Conservation (phyloP, 2,888 invertebrate species). For the Mesorhabditis spiculigera region DNA sequence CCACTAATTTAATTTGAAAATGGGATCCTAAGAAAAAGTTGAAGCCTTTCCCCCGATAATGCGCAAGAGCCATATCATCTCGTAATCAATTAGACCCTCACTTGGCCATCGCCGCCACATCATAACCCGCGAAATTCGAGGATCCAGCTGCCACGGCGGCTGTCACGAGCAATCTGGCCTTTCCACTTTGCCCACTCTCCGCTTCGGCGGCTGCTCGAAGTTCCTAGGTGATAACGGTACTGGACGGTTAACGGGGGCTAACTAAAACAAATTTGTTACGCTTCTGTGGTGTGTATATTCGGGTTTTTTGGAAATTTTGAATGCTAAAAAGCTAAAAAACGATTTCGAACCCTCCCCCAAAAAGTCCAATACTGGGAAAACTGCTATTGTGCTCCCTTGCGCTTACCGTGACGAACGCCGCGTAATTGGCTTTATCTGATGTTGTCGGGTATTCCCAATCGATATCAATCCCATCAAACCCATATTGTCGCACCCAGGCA, state of each 20-base stretch:
- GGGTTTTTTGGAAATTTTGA: too few species aligned
- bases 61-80: neutral
- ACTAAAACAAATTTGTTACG: too few species aligned
- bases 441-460: constrained; percentile 57
- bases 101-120: constrained; percentile 2
- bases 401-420: neutral
- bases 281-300: too few species aligned
- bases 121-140: neutral
- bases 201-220: constrained; percentile 8
- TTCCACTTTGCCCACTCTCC: constrained; percentile 7
- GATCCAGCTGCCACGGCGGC: constrained; percentile 77
- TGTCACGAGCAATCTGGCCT: constrained; percentile 70
- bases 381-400: neutral
- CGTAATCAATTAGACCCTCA: neutral
- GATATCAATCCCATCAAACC: constrained; percentile 44
- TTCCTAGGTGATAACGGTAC: neutral
- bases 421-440: constrained; percentile 43
- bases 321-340: too few species aligned
- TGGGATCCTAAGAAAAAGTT: too few species aligned
- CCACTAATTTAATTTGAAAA: too few species aligned
- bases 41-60: too few species aligned
- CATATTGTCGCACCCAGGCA: constrained; percentile 27
- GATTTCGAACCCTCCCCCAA: neutral
- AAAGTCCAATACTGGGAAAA: neutral
- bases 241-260: too few species aligned